Percentiles rank a stretch among this genome's conserved stretches.
These are phyloP conservation scores for Chiloscyllium plagiosum DNA, from an alignment of 2,113 vertebrate genomes.

Conservation along the genomic window DNA sequence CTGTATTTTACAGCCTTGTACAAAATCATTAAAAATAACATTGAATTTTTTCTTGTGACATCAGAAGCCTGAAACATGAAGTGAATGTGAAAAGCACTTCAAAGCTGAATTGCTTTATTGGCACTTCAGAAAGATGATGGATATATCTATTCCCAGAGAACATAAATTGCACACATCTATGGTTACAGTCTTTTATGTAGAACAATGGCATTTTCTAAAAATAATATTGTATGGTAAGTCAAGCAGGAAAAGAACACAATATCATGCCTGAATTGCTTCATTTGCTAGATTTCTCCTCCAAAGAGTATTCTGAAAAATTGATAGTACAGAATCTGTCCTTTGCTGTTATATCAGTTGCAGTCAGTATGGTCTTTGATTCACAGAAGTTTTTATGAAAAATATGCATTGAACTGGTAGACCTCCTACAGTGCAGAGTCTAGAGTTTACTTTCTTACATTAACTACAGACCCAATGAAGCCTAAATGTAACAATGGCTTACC, in stretches of 20 bases:
- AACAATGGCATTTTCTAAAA: conserved; percentile 22
- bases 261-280: background rate
- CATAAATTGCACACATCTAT: background rate
- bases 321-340: background rate
- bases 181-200: conserved; percentile 15
- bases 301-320: background rate
- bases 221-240: background rate
- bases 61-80: background rate
- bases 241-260: conserved; percentile 23
- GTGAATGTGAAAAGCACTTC: background rate
- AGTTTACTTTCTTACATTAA: background rate
- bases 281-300: background rate
- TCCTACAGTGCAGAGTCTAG: background rate
- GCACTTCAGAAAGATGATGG: background rate
- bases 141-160: background rate
- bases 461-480: background rate
- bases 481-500: background rate
- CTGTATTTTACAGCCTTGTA: background rate
- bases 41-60: background rate
- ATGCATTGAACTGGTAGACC: background rate
- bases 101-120: background rate
- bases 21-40: background rate
- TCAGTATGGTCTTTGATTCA: conserved; percentile 11
- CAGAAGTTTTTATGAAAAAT: background rate
- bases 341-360: background rate